Evolutionary conservation across 2,888 invertebrate species (phyloP), one percentile per base, ranked within the genome.

Genomic region (Prosapia bicincta): DNA sequence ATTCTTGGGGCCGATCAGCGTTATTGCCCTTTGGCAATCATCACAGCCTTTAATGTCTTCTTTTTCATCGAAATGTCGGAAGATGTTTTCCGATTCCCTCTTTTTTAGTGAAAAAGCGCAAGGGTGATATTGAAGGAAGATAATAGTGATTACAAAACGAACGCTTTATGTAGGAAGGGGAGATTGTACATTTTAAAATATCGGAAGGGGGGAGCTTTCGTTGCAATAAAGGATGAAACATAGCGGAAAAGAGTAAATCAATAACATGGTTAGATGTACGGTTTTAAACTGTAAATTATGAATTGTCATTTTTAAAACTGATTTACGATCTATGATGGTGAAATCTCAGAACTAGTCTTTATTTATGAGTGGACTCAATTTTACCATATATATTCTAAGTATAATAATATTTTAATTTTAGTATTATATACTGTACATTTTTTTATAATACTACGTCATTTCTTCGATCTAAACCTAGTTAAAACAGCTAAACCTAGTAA

Each of bases 21-120:
- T 54, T 54, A 54, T 54, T 54, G n/a, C 54, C 54, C 54, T 38
- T 20, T 3, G 54, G 54, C 54, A 54, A 54, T 54, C 54, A 54
- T 54, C 30, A 69, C 28, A 28, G 28, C 23, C 69, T 69, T 20
- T 67, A 73, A 73, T 73, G 67, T 73, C 43, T 38, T 73, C 68
- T 73, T 73, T 73, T 67, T 67, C 68, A 43, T 73, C 73, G 54
- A 26, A 73, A 73, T 26, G 67, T 38, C 73, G 73, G 73, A 68
- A 73, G 73, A 68, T 73, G 68, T 73, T 73, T 73, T 69, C 68
- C 38, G 66, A 32, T 32, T 69, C 73, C 54, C 68, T 24, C 28
- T 73, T 66, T 73, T 73, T 73, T 10, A 68, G 73, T 38, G 69
- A 54, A 73, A 68, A 73, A 73, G 67, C 68, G 67, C 26, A 28